phyloP scores from a whole-genome alignment of 1,140 invertebrate species.

The Chrysoperla carnea region DNA sequence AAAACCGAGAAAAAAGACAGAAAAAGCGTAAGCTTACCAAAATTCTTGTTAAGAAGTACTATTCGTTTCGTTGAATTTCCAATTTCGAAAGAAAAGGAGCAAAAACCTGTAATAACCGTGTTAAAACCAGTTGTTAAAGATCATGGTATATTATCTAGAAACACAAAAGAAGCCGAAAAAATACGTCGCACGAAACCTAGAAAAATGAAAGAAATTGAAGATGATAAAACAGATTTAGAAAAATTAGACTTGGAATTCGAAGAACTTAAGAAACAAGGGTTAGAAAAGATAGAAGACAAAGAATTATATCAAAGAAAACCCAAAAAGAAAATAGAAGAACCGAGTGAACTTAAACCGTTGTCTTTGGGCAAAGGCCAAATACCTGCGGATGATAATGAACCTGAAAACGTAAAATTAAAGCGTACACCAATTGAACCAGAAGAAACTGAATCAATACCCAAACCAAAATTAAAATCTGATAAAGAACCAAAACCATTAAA shows the following conservation, averaged over 20 bases:
- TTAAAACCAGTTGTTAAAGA: conserved; percentile 32
- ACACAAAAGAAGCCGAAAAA: conserved; percentile 45
- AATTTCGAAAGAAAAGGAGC: conserved; percentile 22
- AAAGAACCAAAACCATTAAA: conserved; percentile 7
- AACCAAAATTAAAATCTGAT: conserved; percentile 15
- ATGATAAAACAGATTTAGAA: conserved; percentile 51
- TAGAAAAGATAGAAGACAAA: conserved; percentile 15
- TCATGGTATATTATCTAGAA: conserved; percentile 45
- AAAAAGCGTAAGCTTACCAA: conserved; percentile 28
- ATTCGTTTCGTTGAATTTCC: conserved; percentile 41
- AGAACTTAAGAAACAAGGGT: conserved; percentile 17
- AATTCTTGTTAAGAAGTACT: conserved; percentile 42
- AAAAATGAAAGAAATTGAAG: conserved; percentile 33
- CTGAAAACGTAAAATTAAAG: conserved; percentile 25
- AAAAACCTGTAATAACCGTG: conserved; percentile 26
- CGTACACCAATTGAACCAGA: conserved; percentile 27
- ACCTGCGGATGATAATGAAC: conserved; percentile 23
- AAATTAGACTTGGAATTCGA: conserved; percentile 48
- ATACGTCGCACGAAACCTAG: conserved; percentile 29
- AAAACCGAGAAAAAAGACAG: conserved; percentile 25
- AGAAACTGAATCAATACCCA: conserved; percentile 15
- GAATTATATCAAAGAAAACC: conserved; percentile 15
- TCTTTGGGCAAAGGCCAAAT: conserved; percentile 29
- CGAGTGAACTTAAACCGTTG: conserved; percentile 28
- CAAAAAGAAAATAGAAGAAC: conserved; percentile 22